Evolutionary conservation across 2,113 vertebrate species (phyloP), one percentile per base, ranked within the genome.

Genomic region (Trachemys scripta): DNA sequence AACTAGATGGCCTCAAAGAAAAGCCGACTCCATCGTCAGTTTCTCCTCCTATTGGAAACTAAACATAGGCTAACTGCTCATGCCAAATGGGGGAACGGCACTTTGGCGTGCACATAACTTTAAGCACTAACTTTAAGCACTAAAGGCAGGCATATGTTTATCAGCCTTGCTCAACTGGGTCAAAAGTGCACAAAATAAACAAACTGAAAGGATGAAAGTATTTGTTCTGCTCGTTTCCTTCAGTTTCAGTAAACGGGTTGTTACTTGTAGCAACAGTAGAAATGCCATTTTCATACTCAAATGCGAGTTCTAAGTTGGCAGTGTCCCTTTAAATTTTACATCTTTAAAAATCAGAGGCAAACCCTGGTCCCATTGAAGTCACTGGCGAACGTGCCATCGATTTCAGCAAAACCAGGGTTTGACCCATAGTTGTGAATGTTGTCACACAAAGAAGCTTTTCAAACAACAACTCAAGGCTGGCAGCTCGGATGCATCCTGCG

Each of bases 361-460:
- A 57, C 72, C 20, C 51, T 54, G 85, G 47, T 78, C 53, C 90
- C 53, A 0, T 56, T 54, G 72, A 93, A 85, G 83, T 95, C 80
- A 5, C 0, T 27, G 90, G 72, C 14, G 86, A 84, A 93, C 65
- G 53, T 81, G 81, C 85, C 65, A 57, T 87, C 88, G 87, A 24
- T 87, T 87, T 54, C 20, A 25, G 22, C 49, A 75, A 62, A 53
- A 79, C 5, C 72, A 12, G 84, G 84, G 84, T 93, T 92, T 87
- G 88, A 92, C n/a, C 54, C 1, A 2, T n/a, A 12, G 92, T 91
- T 79, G 65, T 83, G 93, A 91, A 96, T 87, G 62, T 83, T 83
- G 83, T 88, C 94, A 95, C 91, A 97, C 75, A 95, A 91, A 95
- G 79, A 85, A 95, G 54, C 24, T 93, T 85, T 89, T 59, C 53